Percentiles rank a stretch among this genome's conserved stretches.
These are phyloP conservation scores for Junonia oenone DNA, from an alignment of 2,888 invertebrate species.

Conservation along the genomic window DNA sequence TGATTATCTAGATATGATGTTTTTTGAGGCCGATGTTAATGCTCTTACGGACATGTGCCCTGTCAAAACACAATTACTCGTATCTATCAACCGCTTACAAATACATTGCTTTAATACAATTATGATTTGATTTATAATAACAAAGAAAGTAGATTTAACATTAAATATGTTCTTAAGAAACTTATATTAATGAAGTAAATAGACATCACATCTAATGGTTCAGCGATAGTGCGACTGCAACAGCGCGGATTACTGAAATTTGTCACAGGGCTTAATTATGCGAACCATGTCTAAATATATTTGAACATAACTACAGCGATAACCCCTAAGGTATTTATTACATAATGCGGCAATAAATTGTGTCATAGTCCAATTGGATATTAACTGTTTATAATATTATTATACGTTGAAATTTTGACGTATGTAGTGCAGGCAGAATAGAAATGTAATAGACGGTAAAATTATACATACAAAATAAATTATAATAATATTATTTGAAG, in stretches of 20 bases:
- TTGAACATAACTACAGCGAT: background rate
- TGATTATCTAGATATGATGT: too few species aligned
- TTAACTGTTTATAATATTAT: background rate
- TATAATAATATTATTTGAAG: too few species aligned
- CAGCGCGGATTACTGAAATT: constrained; percentile 6
- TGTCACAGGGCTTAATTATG: constrained; percentile 6
- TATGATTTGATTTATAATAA: too few species aligned
- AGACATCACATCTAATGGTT: background rate
- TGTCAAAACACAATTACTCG: too few species aligned
- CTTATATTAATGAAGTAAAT: too few species aligned
- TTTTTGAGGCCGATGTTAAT: too few species aligned
- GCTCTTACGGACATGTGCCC: too few species aligned
- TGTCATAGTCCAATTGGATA: background rate
- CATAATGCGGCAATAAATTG: background rate
- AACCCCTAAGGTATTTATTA: background rate
- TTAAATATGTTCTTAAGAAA: too few species aligned
- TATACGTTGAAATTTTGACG: background rate
- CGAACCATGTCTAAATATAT: constrained; percentile 9
- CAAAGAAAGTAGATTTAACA: too few species aligned
- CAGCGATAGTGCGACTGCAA: background rate
- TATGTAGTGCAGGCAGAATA: background rate
- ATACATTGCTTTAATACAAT: too few species aligned
- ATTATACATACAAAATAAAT: too few species aligned
- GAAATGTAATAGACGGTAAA: background rate
- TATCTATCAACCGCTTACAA: too few species aligned